These are phyloP conservation scores for Enteromius treurensis DNA, from an alignment of 2,797 vertebrate species.

Conservation along the genomic window DNA sequence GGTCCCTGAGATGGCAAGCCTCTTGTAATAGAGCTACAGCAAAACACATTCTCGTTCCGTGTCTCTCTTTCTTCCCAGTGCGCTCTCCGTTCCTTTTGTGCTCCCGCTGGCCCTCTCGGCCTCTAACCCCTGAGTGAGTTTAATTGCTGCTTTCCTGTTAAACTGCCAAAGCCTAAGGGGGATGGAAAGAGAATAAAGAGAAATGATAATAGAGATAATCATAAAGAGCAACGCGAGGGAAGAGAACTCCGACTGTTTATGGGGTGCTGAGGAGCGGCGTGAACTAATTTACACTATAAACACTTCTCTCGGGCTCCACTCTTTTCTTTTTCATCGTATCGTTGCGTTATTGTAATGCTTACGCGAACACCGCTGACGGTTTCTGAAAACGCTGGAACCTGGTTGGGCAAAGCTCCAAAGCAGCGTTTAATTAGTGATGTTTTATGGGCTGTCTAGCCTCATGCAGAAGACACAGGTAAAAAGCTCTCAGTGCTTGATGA, in stretches of 20 bases:
- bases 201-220: constrained; percentile 47
- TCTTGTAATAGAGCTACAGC: constrained; percentile 5
- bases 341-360: constrained; percentile 31
- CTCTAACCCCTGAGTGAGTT: constrained; percentile 56
- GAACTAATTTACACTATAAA: constrained; percentile 61
- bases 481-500: constrained; percentile 50
- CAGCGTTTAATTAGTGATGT: constrained; percentile 50
- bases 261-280: constrained; percentile 48
- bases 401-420: constrained; percentile 21
- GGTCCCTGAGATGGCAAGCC: constrained; percentile 24
- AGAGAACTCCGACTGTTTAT: constrained; percentile 48
- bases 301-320: constrained; percentile 35
- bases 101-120: constrained; percentile 33
- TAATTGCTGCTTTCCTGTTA: constrained; percentile 63
- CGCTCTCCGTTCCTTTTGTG: constrained; percentile 28
- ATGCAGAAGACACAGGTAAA: constrained; percentile 43
- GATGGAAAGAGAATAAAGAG: constrained; percentile 29
- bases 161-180: constrained; percentile 48
- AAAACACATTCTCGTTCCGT: neutral
- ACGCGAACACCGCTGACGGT: constrained; percentile 4
- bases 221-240: constrained; percentile 33
- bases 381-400: constrained; percentile 39
- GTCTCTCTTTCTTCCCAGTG: constrained; percentile 1
- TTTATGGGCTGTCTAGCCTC: constrained; percentile 54
- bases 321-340: constrained; percentile 49